Percentiles rank a stretch among this genome's conserved stretches.
Conservation (phyloP, 2,797 vertebrate species). For the Macroramphosus scolopax region DNA sequence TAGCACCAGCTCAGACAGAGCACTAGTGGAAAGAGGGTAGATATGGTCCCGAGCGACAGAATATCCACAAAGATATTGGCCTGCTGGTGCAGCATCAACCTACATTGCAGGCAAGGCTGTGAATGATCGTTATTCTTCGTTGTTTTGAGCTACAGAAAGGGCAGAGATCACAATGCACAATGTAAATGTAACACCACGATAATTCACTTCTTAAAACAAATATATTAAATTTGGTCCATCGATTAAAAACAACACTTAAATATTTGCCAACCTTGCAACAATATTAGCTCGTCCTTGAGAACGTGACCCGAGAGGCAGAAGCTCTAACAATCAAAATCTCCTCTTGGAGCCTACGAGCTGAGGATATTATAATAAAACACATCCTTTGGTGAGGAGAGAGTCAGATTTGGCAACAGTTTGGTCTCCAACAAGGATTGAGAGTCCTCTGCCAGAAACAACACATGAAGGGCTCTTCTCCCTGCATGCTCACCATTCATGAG, state of each 20-base stretch:
- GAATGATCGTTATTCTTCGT: conserved; percentile 27
- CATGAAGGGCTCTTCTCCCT: conserved; percentile 23
- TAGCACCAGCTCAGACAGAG: too few relatives aligned
- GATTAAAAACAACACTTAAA: too few relatives aligned
- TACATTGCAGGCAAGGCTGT: conserved; percentile 25
- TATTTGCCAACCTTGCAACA: too few relatives aligned
- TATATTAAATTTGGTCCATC: conserved; percentile 43
- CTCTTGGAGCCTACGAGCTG: conserved; percentile 14
- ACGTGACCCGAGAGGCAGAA: too few relatives aligned
- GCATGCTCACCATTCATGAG: conserved; percentile 17
- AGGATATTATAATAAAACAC: conserved; percentile 21
- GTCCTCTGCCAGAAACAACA: conserved; percentile 25
- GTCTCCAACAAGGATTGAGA: conserved; percentile 15
- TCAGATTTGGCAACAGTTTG: conserved; percentile 44
- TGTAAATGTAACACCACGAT: conserved; percentile 36
- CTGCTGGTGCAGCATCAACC: conserved; percentile 33
- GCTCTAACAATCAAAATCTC: conserved; percentile 5
- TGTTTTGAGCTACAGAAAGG: conserved; percentile 41
- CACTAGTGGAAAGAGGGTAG: too few relatives aligned
- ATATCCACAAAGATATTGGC: conserved; percentile 18
- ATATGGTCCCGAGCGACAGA: conserved; percentile 43
- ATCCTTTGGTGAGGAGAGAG: conserved; percentile 19
- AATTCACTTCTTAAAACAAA: conserved; percentile 16
- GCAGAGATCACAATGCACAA: conserved; percentile 13
- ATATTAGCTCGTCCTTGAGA: too few relatives aligned